Evolutionary conservation across 2,888 invertebrate species (phyloP), one percentile per base, ranked within the genome.

Genomic region (Microctonus brassicae): DNA sequence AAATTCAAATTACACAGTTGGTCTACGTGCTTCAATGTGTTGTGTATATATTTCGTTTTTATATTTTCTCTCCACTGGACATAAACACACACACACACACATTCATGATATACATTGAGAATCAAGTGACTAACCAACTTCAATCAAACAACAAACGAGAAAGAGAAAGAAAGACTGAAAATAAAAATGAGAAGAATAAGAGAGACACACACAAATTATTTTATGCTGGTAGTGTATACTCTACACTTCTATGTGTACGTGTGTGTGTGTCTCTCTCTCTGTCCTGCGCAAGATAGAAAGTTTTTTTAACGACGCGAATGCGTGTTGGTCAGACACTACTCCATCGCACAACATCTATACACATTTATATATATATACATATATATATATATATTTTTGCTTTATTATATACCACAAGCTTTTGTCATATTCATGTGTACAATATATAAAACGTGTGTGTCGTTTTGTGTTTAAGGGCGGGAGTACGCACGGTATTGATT

Each of bases 401-500:
- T n/a, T 17, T 47, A 47, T 47, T 47, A 47, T 47, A 39, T 10
- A 20, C 17, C n/a, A n/a, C n/a, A n/a, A n/a, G n/a, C 34, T 61
- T 61, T 64, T 64, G 53, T 34, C 53, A 64, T 20, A 29, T 34
- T n/a, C 7, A 29, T 64, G 64, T 64, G 64, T 64, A 53, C 53
- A 34, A n/a, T n/a, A 52, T 47, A 33, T 52, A 64, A 52, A 29
- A 29, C 24, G 47, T 39, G 47, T 24, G 26, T 52, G 42, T 29
- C 10, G 47, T 63, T 63, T 26, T 36, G 24, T 47, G 22, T 63
- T n/a, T 17, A 7, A 7, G 47, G 17, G 17, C 47, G 17, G 17
- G 17, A 47, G 47, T 47, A n/a, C n/a, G 47, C n/a, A 17, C n/a
- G 47, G 17, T 47, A 47, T 47, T 47, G 7, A 47, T n/a, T 47